Evolutionary conservation across 2,113 vertebrate genomes (phyloP).

Genomic region (Nymphicus hollandicus): DNA sequence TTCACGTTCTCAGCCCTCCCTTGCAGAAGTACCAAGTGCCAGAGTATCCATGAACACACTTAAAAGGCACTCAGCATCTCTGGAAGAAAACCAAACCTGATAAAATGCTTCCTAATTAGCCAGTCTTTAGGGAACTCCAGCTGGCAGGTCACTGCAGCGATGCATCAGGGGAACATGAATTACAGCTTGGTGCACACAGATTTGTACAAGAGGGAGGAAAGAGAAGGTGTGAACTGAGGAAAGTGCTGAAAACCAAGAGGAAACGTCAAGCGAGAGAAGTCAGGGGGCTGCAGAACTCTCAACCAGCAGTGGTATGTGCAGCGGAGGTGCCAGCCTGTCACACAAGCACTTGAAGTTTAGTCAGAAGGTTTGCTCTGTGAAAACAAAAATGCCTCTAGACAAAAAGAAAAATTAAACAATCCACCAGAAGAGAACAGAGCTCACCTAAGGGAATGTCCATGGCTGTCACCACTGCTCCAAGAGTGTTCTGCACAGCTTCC

Average conservation of each 20-base stretch:
- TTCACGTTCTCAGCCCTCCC: background rate
- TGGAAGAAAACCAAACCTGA: conserved; percentile 12
- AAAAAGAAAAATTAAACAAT: background rate
- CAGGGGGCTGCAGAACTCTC: background rate
- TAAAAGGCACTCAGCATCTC: background rate
- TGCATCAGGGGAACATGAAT: background rate
- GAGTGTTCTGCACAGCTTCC: conserved; percentile 94
- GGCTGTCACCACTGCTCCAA: conserved; percentile 93
- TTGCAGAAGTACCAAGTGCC: background rate
- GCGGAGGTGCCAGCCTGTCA: background rate
- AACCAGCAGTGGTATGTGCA: background rate
- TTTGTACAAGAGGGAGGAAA: background rate
- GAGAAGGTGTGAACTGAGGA: background rate
- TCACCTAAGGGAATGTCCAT: conserved; percentile 97
- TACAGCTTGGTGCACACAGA: background rate
- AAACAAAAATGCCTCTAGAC: background rate
- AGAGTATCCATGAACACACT: background rate
- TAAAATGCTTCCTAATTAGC: background rate
- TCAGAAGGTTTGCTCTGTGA: background rate
- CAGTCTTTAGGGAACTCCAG: background rate
- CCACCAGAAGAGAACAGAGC: background rate
- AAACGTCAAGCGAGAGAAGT: background rate
- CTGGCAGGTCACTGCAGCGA: background rate
- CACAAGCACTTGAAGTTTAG: background rate
- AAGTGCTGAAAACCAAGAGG: background rate